phyloP scores from a whole-genome alignment of 2,888 invertebrate species.

The Cosmorhoe ocellata region DNA sequence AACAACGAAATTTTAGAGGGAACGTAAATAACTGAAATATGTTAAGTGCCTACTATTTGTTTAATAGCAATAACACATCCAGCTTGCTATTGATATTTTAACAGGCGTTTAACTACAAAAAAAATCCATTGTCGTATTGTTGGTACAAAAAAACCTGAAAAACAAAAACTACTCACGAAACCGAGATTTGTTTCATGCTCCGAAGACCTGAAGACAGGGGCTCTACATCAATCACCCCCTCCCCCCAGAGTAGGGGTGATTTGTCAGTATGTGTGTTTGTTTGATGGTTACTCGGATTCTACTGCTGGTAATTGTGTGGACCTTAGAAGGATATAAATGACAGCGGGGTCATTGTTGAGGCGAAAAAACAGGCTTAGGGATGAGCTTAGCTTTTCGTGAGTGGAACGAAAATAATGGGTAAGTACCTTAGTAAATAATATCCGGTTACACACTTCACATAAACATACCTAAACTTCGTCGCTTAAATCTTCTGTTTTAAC shows the following conservation, averaged over 20 bases:
- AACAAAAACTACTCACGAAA: slow-evolving; percentile 5
- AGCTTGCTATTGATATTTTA: slow-evolving; percentile 3
- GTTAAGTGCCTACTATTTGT: slow-evolving; percentile 2
- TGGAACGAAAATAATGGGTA: not conserved
- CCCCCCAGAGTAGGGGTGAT: slow-evolving; percentile 22
- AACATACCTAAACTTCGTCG: too few species aligned
- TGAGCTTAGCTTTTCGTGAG: not conserved
- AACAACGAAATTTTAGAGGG: too few species aligned
- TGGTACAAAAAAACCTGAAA: not conserved
- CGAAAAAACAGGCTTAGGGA: slow-evolving; percentile 13
- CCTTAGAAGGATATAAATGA: slow-evolving; percentile 31
- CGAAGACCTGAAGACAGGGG: slow-evolving; percentile 46
- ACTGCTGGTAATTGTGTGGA: slow-evolving; percentile 36
- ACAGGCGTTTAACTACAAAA: slow-evolving; percentile 8
- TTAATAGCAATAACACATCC: slow-evolving; percentile 6
- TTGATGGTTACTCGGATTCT: slow-evolving; percentile 34
- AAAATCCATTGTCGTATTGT: too few species aligned
- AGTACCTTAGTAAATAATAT: too few species aligned
- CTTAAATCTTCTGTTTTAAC: too few species aligned
- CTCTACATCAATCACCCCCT: slow-evolving; percentile 54
- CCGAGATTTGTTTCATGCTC: slow-evolving; percentile 32
- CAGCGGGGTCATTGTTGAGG: slow-evolving; percentile 19
- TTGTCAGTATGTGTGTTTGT: slow-evolving; percentile 41
- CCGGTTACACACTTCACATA: too few species aligned
- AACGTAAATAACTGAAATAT: too few species aligned